These are phyloP conservation scores for Burhinus bistriatus DNA, from an alignment of 2,113 vertebrate genomes.

Conservation along the genomic window DNA sequence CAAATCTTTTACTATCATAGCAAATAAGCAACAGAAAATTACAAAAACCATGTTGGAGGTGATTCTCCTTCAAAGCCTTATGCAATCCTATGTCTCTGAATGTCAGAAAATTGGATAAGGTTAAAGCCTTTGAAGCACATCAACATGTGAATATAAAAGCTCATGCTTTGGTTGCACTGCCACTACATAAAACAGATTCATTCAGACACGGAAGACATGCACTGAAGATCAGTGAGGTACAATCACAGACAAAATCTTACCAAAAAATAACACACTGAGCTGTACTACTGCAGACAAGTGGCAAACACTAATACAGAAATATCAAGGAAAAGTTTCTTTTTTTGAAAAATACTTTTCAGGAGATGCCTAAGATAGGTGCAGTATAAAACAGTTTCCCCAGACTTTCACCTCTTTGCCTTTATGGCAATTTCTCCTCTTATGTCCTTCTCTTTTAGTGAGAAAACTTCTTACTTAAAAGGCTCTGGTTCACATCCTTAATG, in stretches of 20 bases:
- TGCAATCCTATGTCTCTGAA: neutral
- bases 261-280: neutral
- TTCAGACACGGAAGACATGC: neutral
- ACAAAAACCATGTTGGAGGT: neutral
- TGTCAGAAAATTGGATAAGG: neutral
- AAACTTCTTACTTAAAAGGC: neutral
- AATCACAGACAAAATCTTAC: neutral
- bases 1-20: neutral
- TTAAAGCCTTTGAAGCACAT: slow-evolving; percentile 21
- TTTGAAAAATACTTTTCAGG: neutral
- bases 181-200: slow-evolving; percentile 19
- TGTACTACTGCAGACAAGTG: neutral
- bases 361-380: neutral
- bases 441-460: neutral
- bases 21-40: neutral
- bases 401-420: neutral
- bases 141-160: neutral
- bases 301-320: neutral
- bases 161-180: slow-evolving; percentile 17
- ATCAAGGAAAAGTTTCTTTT: neutral
- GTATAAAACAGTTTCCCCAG: neutral
- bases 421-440: neutral
- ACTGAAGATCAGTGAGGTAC: neutral
- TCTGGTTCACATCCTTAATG: neutral
- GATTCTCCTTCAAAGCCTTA: neutral